A percentile compares a stretch with the other conserved stretches of the same genome.
Conservation (phyloP, 2,888 invertebrate species). For the Habroteleia sp. region DNA sequence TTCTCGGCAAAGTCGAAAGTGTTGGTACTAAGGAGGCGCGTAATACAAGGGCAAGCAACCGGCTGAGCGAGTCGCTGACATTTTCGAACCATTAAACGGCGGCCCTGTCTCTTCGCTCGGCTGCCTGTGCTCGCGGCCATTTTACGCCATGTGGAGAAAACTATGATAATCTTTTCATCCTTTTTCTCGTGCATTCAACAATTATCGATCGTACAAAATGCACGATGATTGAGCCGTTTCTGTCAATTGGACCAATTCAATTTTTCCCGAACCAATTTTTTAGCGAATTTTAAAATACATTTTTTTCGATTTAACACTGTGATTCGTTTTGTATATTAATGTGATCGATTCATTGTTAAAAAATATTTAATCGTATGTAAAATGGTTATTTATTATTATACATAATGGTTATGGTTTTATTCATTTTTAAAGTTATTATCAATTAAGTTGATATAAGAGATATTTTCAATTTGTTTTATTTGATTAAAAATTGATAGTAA, state of each 20-base stretch:
- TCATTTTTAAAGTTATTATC: too few species aligned
- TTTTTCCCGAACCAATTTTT: not conserved
- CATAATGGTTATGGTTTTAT: too few species aligned
- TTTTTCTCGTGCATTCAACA: constrained; percentile 19
- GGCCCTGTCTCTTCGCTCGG: constrained; percentile 40
- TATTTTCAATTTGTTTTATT: too few species aligned
- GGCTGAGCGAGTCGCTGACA: constrained; percentile 64
- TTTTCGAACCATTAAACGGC: constrained; percentile 61
- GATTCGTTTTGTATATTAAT: too few species aligned
- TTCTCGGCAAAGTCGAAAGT: constrained; percentile 61
- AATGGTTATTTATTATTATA: too few species aligned
- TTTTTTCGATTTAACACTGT: too few species aligned
- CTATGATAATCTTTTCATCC: constrained; percentile 44
- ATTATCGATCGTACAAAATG: constrained; percentile 21
- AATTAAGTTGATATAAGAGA: too few species aligned
- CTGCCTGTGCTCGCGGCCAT: constrained; percentile 53
- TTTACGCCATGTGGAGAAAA: constrained; percentile 51
- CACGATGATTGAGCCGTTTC: not conserved
- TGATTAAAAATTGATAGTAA: too few species aligned
- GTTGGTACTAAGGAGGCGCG: constrained; percentile 44
- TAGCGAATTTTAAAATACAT: too few species aligned
- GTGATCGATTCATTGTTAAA: too few species aligned
- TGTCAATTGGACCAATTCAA: constrained; percentile 1
- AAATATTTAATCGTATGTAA: too few species aligned
- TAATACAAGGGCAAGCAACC: constrained; percentile 62